Conservation (phyloP, 2,888 invertebrate species). For the Phaonia tiefii region DNA sequence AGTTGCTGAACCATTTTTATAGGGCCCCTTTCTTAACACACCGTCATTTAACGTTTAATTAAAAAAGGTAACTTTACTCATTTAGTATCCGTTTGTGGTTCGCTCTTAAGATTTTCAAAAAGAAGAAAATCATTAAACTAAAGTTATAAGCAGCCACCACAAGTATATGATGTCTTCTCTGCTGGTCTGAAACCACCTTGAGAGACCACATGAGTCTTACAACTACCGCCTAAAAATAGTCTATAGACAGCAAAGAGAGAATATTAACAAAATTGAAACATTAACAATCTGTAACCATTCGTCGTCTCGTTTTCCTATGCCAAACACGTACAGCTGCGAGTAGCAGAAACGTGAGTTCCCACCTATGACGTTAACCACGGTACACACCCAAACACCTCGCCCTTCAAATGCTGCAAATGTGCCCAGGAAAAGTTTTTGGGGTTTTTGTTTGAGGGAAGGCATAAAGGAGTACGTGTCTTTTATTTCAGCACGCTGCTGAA, state of each 20-base stretch:
- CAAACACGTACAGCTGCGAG: slow-evolving; percentile 49
- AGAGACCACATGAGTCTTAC: background rate
- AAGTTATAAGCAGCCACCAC: slow-evolving; percentile 34
- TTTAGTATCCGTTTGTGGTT: background rate
- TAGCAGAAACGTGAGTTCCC: slow-evolving; percentile 49
- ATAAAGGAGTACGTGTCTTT: slow-evolving; percentile 60
- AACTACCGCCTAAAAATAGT: background rate
- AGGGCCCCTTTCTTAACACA: no score
- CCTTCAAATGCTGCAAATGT: background rate
- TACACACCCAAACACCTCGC: no score
- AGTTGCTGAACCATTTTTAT: no score
- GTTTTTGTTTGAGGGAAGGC: slow-evolving; percentile 23
- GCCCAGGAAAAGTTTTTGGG: slow-evolving; percentile 17
- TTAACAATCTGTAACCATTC: slow-evolving; percentile 59
- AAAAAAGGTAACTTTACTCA: no score
- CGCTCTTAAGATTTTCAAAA: background rate
- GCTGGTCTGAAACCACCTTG: background rate
- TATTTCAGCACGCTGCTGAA: slow-evolving; percentile 10
- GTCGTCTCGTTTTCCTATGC: slow-evolving; percentile 31
- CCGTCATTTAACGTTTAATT: no score
- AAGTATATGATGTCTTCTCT: background rate
- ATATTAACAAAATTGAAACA: slow-evolving; percentile 58
- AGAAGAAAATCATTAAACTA: slow-evolving; percentile 17
- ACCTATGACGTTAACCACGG: slow-evolving; percentile 54
- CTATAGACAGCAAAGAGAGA: slow-evolving; percentile 15